Evolutionary conservation across 2,113 vertebrate genomes (phyloP).

Genomic region (Odontesthes bonariensis): DNA sequence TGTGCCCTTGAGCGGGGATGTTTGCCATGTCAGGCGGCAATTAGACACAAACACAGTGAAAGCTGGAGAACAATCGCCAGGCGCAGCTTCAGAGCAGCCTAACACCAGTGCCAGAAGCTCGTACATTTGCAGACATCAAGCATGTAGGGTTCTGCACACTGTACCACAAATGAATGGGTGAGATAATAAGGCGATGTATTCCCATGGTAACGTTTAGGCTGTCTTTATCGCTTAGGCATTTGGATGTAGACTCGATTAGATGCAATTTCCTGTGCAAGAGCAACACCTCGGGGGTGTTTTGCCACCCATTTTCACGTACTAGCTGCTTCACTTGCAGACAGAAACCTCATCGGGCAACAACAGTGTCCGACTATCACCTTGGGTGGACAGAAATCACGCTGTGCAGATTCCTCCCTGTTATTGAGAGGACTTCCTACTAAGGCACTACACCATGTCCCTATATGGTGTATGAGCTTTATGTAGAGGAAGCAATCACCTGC

Average conservation of each 20-base stretch:
- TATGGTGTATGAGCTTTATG: conserved; percentile 18
- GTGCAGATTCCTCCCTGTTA: conserved; percentile 45
- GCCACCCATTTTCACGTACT: conserved; percentile 35
- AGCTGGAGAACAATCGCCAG: conserved; percentile 31
- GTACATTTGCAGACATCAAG: conserved; percentile 34
- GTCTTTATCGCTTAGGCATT: conserved; percentile 47
- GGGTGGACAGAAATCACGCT: conserved; percentile 25
- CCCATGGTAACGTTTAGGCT: conserved; percentile 48
- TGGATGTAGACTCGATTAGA: conserved; percentile 49
- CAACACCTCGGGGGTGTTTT: conserved; percentile 46
- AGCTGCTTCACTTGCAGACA: conserved; percentile 16
- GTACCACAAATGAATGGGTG: neutral
- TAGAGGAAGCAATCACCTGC: conserved; percentile 36
- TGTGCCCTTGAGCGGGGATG: conserved; percentile 51
- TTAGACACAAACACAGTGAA: conserved; percentile 54
- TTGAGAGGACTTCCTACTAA: conserved; percentile 44
- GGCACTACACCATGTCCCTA: conserved; percentile 8
- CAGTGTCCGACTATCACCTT: conserved; percentile 1
- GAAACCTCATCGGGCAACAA: conserved; percentile 18
- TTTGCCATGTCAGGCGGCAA: conserved; percentile 50
- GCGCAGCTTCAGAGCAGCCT: conserved; percentile 11
- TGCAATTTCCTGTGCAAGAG: conserved; percentile 50
- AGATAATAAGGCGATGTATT: conserved; percentile 31
- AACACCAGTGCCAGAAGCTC: conserved; percentile 14
- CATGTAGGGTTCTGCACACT: neutral